phyloP scores from a whole-genome alignment of 1,140 invertebrate species.

The Brachionus rotundiformis region DNA sequence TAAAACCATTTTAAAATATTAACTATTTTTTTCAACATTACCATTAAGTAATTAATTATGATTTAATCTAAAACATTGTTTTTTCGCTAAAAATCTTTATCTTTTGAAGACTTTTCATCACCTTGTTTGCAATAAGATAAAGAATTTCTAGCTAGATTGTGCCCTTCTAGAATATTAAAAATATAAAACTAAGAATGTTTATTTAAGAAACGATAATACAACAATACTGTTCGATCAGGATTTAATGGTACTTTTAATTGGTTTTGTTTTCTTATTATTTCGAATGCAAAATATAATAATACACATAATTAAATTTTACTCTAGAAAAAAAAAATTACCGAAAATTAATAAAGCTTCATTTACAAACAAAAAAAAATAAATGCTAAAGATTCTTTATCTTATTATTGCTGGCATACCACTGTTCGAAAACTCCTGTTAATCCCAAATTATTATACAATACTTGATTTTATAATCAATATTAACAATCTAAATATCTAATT shows the following conservation, averaged over 20 bases:
- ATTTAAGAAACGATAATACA: slow-evolving; percentile 7
- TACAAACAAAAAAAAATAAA: not conserved
- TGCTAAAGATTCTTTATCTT: not conserved
- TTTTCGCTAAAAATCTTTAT: not conserved
- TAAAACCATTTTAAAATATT: not conserved
- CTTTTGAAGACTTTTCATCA: not conserved
- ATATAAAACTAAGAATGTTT: not conserved
- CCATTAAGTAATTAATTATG: not conserved
- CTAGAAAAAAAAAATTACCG: slow-evolving; percentile 4
- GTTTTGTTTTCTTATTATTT: not conserved
- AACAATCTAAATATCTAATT: slow-evolving; percentile 26
- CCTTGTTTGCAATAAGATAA: slow-evolving; percentile 6
- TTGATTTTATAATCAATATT: not conserved
- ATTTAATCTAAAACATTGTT: not conserved
- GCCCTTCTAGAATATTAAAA: slow-evolving; percentile 16
- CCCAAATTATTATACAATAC: slow-evolving; percentile 26
- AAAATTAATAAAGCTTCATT: slow-evolving; percentile 9
- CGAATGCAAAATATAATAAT: slow-evolving; percentile 17
- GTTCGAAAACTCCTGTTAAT: slow-evolving; percentile 39
- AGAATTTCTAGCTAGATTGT: not conserved
- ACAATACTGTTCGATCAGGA: slow-evolving; percentile 32
- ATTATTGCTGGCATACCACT: slow-evolving; percentile 25
- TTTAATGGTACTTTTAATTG: slow-evolving; percentile 41
- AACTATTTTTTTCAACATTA: not conserved
- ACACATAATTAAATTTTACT: slow-evolving; percentile 37